Base-by-base conservation (phyloP, 2,113 vertebrate genomes). In the Murina feae region DNA sequence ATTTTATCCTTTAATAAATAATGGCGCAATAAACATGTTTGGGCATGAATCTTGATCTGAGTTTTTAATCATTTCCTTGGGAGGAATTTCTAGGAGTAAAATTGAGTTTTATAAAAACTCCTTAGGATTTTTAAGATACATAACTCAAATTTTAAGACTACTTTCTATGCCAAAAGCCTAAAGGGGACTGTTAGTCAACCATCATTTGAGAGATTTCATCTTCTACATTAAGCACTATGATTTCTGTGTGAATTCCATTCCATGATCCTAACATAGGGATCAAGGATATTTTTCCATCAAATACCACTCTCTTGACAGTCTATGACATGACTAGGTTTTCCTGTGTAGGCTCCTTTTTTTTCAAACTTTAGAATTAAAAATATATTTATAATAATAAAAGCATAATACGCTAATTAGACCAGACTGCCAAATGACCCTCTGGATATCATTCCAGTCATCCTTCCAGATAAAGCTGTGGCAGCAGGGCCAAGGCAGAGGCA, bases 81-180 rank as follows among this genome's bases (percentile, higher is more conserved):
- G 93, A 91, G n/a, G 10, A 4, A 79, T 83, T 95, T 95, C 37
- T 95, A 86, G 63, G 95, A 90, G 72, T 83, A 76, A 95, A 95
- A 69, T 51, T 79, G 17, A 86, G 8, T 63, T 94, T 95, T 68
- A 66, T 47, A 93, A 55, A 93, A 94, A 20, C 47, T 83, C 17
- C 95, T 30, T 53, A 81, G 72, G 44, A 86, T 74, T 95, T 96
- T 95, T 78, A 66, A 42, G 72, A 74, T 68, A 49, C 3, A 32
- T 32, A 95, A 74, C 39, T 58, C 51, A 47, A 74, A 83, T 9
- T 90, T 85, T 30, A 75, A 90, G 32, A 90, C 30, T 82, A 49
- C 69, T 89, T 90, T 85, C 37, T 78, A 9, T 79, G 44, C 9
- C 30, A 20, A 79, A 60, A 60, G 23, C 44, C 20, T 78, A 68